Percentiles rank a stretch among this genome's conserved stretches.
Conservation (phyloP, 2,888 invertebrate genomes). For the Dinocampus coccinellae region DNA sequence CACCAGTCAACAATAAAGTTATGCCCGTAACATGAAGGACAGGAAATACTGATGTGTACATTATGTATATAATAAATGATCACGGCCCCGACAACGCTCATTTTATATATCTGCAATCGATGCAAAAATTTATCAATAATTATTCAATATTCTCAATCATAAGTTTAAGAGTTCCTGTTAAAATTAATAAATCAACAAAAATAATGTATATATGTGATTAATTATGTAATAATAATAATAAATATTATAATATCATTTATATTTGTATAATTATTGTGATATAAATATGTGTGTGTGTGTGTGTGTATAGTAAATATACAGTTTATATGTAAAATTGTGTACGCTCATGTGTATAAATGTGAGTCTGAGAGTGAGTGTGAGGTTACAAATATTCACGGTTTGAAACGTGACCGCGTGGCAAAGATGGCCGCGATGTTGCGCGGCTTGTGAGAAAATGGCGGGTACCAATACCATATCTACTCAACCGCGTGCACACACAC, state of each 20-base stretch:
- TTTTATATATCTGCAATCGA: constrained; percentile 6
- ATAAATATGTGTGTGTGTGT: neutral
- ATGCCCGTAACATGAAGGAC: constrained; percentile 28
- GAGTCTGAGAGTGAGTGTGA: neutral
- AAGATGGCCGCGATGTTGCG: constrained; percentile 42
- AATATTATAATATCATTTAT: too few relatives aligned
- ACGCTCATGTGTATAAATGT: too few relatives aligned
- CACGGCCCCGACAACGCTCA: neutral
- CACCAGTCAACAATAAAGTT: constrained; percentile 11
- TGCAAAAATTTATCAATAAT: too few relatives aligned
- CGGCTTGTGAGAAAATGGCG: constrained; percentile 42
- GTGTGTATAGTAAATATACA: neutral
- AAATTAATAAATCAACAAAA: too few relatives aligned
- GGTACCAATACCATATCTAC: constrained; percentile 29
- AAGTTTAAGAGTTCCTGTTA: too few relatives aligned
- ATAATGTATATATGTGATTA: too few relatives aligned
- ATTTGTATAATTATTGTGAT: too few relatives aligned
- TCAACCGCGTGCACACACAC: constrained; percentile 26
- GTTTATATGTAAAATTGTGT: neutral
- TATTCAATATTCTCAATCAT: too few relatives aligned
- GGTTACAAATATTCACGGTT: constrained; percentile 14
- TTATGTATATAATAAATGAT: neutral
- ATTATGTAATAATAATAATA: too few relatives aligned
- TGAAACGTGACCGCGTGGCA: constrained; percentile 44
- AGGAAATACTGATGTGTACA: constrained; percentile 30